A percentile compares a stretch with the other conserved stretches of the same genome.
Conservation (phyloP, 2,113 vertebrate species). For the Calyptomena viridis region DNA sequence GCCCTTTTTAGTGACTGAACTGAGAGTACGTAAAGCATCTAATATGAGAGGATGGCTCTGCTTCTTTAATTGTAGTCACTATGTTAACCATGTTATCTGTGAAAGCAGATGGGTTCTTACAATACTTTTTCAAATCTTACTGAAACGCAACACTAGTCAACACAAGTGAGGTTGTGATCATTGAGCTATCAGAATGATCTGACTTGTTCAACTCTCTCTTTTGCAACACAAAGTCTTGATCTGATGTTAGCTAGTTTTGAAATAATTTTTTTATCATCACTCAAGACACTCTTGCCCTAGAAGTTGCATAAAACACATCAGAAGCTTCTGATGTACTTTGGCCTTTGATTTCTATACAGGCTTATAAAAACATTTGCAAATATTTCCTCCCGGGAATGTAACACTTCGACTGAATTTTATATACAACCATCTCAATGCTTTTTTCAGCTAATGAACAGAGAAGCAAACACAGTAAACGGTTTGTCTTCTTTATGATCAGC, state of each 20-base stretch:
- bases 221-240: neutral
- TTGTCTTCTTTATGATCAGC: neutral
- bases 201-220: neutral
- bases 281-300: neutral
- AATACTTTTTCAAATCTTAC: neutral
- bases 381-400: neutral
- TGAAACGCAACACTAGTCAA: neutral
- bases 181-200: neutral
- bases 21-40: neutral
- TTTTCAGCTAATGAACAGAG: neutral
- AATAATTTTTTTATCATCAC: neutral
- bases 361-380: neutral
- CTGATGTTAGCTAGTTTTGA: neutral
- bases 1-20: neutral
- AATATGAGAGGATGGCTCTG: neutral
- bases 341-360: neutral
- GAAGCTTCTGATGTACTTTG: neutral
- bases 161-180: neutral
- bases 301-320: neutral
- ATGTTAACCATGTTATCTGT: neutral
- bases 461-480: neutral
- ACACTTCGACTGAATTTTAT: neutral
- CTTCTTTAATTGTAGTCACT: constrained; percentile 1
- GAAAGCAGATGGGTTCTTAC: constrained; percentile 13
- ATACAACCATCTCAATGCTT: neutral